Evolutionary conservation across 2,797 vertebrate species (phyloP).

Genomic region (Limnodromus scolopaceus): DNA sequence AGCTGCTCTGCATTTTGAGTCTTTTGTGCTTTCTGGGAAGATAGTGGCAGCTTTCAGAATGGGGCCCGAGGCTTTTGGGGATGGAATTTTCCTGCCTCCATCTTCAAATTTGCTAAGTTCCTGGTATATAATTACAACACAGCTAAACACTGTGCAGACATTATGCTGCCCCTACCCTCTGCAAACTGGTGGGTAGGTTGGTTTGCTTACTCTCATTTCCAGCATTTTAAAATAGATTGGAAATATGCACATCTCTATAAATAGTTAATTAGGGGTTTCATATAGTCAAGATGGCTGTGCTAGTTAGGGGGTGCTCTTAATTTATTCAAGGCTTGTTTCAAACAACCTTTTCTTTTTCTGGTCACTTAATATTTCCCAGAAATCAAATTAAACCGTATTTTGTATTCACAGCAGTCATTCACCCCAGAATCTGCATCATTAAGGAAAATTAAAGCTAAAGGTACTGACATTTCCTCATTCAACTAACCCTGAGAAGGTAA

Average conservation of each 20-base stretch:
- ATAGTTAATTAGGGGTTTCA: conserved; percentile 28
- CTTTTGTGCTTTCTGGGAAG: not conserved
- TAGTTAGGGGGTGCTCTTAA: not conserved
- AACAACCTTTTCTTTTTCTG: conserved; percentile 24
- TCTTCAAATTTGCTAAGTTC: not conserved
- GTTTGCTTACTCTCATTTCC: conserved; percentile 31
- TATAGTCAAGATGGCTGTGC: not conserved
- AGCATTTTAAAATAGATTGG: conserved; percentile 47
- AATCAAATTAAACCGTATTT: conserved; percentile 15
- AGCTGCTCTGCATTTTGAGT: not conserved
- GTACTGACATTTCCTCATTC: conserved; percentile 23
- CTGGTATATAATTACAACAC: not conserved
- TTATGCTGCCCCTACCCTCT: not conserved
- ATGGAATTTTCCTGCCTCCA: conserved; percentile 13
- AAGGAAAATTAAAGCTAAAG: conserved; percentile 38
- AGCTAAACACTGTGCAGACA: not conserved
- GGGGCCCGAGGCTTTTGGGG: not conserved
- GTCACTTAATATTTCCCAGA: conserved; percentile 31
- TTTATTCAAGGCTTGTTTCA: conserved; percentile 31
- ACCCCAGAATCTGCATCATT: conserved; percentile 11
- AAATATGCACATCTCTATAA: conserved; percentile 49
- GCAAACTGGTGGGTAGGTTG: conserved; percentile 37
- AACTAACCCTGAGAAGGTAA: conserved; percentile 22
- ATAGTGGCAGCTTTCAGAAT: not conserved
- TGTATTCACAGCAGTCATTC: conserved; percentile 16